Percentiles rank a stretch among this genome's conserved stretches.
phyloP scores from a whole-genome alignment of 2,113 vertebrate species.

The Oreocharis arfaki region DNA sequence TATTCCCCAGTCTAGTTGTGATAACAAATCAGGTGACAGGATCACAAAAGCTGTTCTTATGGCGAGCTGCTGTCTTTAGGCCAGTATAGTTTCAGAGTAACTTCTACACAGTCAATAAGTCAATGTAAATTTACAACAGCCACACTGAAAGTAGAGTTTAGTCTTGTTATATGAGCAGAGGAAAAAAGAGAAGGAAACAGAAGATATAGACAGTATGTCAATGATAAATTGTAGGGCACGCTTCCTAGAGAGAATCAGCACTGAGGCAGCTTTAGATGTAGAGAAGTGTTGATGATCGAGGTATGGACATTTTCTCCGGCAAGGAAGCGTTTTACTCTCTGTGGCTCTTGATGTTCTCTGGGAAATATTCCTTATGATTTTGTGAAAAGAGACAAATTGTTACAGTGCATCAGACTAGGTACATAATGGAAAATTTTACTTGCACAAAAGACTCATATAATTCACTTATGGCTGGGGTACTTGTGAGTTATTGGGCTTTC shows the following conservation, averaged over 20 bases:
- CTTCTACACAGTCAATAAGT: neutral
- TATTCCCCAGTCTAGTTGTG: neutral
- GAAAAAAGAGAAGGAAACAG: neutral
- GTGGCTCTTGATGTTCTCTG: neutral
- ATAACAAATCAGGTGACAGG: neutral
- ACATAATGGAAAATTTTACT: neutral
- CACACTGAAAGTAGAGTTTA: neutral
- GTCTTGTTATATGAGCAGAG: neutral
- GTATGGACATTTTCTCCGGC: neutral
- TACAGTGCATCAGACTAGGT: neutral
- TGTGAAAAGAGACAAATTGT: slow-evolving; percentile 12
- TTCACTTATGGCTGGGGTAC: neutral
- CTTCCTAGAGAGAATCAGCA: neutral
- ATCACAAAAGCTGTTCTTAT: neutral
- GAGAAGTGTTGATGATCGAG: neutral
- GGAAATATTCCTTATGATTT: neutral
- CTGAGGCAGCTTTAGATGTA: neutral
- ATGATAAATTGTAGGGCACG: neutral
- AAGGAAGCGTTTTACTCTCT: neutral
- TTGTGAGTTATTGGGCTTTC: slow-evolving; percentile 27
- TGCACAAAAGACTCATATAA: neutral
- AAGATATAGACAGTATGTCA: neutral
- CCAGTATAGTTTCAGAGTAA: neutral
- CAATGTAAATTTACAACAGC: neutral
- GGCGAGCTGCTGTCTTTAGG: neutral